phyloP scores from a whole-genome alignment of 2,113 vertebrate genomes.

The Lonchura striata region DNA sequence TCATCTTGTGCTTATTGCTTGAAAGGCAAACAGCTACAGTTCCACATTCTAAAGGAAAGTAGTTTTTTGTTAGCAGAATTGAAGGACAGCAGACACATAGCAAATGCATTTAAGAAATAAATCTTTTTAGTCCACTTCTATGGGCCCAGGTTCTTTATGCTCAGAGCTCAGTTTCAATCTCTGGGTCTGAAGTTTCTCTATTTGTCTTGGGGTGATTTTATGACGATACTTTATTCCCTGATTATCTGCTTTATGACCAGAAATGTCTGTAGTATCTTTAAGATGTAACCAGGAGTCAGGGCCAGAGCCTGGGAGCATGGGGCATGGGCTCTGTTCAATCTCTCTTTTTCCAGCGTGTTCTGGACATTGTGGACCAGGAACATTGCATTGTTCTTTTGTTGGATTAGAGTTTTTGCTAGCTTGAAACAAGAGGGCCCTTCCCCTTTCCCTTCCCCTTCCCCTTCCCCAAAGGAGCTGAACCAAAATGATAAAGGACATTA shows the following conservation, averaged over 20 bases:
- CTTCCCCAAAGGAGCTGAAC: neutral
- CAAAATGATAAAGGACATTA: neutral
- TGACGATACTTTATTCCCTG: neutral
- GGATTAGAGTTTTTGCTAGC: neutral
- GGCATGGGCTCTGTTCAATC: neutral
- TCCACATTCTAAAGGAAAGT: neutral
- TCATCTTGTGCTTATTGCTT: neutral
- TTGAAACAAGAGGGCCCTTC: neutral
- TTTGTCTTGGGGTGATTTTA: neutral
- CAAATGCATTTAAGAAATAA: neutral
- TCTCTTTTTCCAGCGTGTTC: neutral
- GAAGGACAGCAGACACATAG: no score
- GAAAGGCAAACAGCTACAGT: neutral
- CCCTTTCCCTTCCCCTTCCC: neutral
- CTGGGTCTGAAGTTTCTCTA: neutral
- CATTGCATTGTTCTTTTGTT: neutral
- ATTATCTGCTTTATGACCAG: neutral
- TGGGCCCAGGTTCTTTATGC: neutral
- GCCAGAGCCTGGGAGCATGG: neutral
- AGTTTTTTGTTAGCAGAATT: no score
- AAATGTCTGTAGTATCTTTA: neutral
- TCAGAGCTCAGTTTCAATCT: neutral
- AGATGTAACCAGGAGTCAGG: neutral
- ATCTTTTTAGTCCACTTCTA: neutral
- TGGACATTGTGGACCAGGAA: rapidly evolving